A percentile compares a stretch with the other conserved stretches of the same genome.
Conservation (phyloP, 30 jellyfish, hydroid and myxozoan species). For the Morbakka virulenta region DNA sequence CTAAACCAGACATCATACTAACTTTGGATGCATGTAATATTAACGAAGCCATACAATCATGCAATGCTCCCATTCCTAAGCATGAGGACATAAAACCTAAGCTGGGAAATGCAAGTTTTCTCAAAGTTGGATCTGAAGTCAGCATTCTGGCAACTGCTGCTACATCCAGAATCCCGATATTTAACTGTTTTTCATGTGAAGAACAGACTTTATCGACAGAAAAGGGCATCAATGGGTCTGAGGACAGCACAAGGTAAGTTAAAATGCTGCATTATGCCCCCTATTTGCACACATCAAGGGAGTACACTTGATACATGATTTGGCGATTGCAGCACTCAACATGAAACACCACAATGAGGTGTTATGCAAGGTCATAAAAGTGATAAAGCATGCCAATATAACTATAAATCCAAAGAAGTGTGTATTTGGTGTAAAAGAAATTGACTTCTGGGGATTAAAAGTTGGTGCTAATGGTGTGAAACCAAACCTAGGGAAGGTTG, state of each 20-base stretch:
- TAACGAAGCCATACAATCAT: slow-evolving; percentile 26
- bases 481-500: slow-evolving; percentile 59
- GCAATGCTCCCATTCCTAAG: slow-evolving; percentile 49
- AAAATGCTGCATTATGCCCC: slow-evolving; percentile 43
- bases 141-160: slow-evolving; percentile 55
- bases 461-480: slow-evolving; percentile 38
- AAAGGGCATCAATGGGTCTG: slow-evolving; percentile 66
- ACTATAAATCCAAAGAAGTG: slow-evolving; percentile 58
- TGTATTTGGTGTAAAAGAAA: slow-evolving; percentile 37
- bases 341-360: slow-evolving; percentile 13
- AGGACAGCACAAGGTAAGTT: too few species aligned
- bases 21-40: slow-evolving; percentile 38
- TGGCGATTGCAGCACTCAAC: slow-evolving; percentile 41
- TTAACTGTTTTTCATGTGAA: slow-evolving; percentile 65
- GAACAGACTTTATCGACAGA: slow-evolving; percentile 39
- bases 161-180: slow-evolving; percentile 37
- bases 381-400: slow-evolving; percentile 2
- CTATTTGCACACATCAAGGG: slow-evolving; percentile 19
- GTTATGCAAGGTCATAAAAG: neutral
- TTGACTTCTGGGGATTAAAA: slow-evolving; percentile 55
- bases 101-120: slow-evolving; percentile 37
- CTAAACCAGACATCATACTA: slow-evolving; percentile 34
- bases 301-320: slow-evolving; percentile 43
- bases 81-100: slow-evolving; percentile 54
- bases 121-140: slow-evolving; percentile 60